These are phyloP conservation scores for Poeciliopsis turrubarensis DNA, from an alignment of 2,113 vertebrate genomes.

Conservation along the genomic window DNA sequence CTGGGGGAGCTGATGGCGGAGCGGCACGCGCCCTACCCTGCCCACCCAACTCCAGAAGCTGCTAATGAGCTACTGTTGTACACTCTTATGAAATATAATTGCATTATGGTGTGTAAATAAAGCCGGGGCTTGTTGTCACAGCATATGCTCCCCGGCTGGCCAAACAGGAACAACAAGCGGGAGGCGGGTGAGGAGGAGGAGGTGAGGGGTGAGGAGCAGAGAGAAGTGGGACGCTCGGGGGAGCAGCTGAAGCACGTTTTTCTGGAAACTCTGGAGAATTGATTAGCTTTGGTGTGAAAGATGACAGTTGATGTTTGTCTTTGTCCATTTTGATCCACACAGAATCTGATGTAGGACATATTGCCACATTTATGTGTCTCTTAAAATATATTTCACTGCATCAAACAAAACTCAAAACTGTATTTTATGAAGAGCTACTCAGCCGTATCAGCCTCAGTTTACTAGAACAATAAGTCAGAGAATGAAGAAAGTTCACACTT, in stretches of 20 bases:
- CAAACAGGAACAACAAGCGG: conserved; percentile 87
- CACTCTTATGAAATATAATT: conserved; percentile 97
- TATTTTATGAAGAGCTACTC: background rate
- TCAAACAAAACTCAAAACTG: conserved; percentile 2
- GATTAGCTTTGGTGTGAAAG: conserved; percentile 51
- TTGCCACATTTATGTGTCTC: background rate
- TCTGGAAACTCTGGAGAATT: conserved; percentile 58
- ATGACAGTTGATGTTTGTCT: conserved; percentile 40
- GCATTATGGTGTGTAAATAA: conserved; percentile 95
- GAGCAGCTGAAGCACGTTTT: conserved; percentile 62
- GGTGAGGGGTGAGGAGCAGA: conserved; percentile 42
- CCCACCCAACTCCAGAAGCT: conserved; percentile 83
- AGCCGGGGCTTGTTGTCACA: conserved; percentile 93
- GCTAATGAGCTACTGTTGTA: conserved; percentile 98
- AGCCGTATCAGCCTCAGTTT: background rate
- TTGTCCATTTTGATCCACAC: conserved; percentile 9
- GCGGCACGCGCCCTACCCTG: conserved; percentile 75
- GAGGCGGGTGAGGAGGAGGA: conserved; percentile 37
- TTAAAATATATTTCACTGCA: background rate
- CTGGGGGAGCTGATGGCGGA: conserved; percentile 76
- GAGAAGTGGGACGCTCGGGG: conserved; percentile 55
- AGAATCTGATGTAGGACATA: background rate
- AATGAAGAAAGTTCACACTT: conserved; percentile 4
- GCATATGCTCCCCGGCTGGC: conserved; percentile 89
- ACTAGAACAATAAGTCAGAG: background rate